A percentile compares a stretch with the other conserved stretches of the same genome.
Evolutionary conservation across 64 coral and sea anemone species (phyloP).

Genomic region (Platygyra sinensis): DNA sequence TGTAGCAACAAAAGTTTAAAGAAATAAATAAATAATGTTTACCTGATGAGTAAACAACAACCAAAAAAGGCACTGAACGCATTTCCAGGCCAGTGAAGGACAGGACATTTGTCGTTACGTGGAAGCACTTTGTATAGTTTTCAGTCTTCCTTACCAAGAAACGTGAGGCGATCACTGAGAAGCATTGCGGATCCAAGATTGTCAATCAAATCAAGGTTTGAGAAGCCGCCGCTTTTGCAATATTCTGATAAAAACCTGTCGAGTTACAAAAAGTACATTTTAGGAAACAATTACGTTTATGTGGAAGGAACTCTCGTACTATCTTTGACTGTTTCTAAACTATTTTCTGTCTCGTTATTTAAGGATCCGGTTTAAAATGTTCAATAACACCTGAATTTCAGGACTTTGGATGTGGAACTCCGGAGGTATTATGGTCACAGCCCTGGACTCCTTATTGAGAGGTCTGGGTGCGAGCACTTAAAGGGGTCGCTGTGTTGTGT

Average conservation of each 20-base stretch:
- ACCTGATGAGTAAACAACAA: no score
- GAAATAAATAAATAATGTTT: not conserved
- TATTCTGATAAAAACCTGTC: constrained; percentile 90
- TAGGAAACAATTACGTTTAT: not conserved
- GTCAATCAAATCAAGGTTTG: constrained; percentile 92
- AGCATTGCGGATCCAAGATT: constrained; percentile 96
- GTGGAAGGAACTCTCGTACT: not conserved
- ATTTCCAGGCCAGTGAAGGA: no score
- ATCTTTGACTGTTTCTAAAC: no score
- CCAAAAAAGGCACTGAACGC: no score
- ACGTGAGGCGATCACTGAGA: constrained; percentile 90
- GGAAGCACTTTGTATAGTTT: not conserved
- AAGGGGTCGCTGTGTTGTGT: no score
- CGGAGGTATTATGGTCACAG: no score
- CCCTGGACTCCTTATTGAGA: no score
- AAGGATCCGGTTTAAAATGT: no score
- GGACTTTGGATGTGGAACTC: no score
- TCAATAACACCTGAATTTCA: no score
- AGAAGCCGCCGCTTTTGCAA: constrained; percentile 81
- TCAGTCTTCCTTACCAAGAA: constrained; percentile 77
- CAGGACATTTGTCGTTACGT: not conserved
- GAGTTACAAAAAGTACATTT: not conserved
- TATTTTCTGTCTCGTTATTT: no score
- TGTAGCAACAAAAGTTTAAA: constrained; percentile 23
- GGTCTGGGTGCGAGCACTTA: no score